These are phyloP conservation scores for Drosophila mauritiana DNA, from an alignment of 1,140 invertebrate species.

Conservation along the genomic window DNA sequence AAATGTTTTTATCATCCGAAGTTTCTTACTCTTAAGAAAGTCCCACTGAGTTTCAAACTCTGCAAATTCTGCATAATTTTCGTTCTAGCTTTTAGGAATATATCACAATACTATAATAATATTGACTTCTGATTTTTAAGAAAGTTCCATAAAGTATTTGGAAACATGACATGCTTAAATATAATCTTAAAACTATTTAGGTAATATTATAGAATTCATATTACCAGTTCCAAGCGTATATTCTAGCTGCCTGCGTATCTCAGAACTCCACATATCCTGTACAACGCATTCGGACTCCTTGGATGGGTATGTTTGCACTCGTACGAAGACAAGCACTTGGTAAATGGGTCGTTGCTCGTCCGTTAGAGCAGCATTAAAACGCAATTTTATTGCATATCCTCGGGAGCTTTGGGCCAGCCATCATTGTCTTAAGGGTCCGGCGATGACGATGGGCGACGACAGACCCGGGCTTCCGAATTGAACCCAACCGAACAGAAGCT, in stretches of 20 bases:
- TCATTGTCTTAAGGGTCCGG: slow-evolving; percentile 71
- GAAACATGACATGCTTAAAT: too few species aligned
- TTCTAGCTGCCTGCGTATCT: not conserved
- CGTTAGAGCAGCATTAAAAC: slow-evolving; percentile 74
- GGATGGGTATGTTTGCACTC: not conserved
- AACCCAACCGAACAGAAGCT: slow-evolving; percentile 16
- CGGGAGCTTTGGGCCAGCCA: slow-evolving; percentile 58
- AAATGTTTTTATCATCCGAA: slow-evolving; percentile 1
- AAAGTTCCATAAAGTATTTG: too few species aligned
- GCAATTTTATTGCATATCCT: slow-evolving; percentile 80
- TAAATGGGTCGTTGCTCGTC: slow-evolving; percentile 38
- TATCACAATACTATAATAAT: not conserved
- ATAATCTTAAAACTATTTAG: too few species aligned
- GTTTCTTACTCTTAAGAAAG: not conserved
- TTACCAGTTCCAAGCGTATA: not conserved
- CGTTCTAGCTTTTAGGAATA: too few species aligned
- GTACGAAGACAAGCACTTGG: slow-evolving; percentile 19
- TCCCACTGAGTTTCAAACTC: not conserved
- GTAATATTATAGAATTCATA: too few species aligned
- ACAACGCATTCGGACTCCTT: not conserved
- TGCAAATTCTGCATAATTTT: too few species aligned
- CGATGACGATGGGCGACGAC: slow-evolving; percentile 60
- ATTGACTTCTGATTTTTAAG: not conserved
- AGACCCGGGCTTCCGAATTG: slow-evolving; percentile 17
- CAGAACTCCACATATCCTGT: not conserved